Conservation (phyloP, 2,113 vertebrate genomes). For the Lepidothrix coronata region DNA sequence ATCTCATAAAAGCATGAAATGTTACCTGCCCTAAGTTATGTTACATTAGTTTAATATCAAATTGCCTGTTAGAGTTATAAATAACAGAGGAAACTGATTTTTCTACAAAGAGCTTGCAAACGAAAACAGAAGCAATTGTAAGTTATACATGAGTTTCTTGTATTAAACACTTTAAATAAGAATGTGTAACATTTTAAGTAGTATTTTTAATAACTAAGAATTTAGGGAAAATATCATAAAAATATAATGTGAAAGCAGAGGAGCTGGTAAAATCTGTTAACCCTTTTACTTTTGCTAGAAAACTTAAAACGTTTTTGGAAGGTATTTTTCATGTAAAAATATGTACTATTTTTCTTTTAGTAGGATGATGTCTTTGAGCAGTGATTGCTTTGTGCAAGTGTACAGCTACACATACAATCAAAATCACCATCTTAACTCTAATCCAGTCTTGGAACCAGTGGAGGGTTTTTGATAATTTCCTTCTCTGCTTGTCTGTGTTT, state of each 20-base stretch:
- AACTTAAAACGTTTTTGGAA: background rate
- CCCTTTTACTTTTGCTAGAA: background rate
- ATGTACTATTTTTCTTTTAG: background rate
- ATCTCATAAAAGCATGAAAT: background rate
- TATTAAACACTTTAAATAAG: background rate
- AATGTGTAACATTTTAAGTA: background rate
- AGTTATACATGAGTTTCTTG: background rate
- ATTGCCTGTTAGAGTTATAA: background rate
- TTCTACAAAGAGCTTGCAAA: background rate
- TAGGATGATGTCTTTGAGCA: background rate
- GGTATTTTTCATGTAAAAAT: background rate
- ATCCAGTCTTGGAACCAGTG: background rate
- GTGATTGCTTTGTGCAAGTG: background rate
- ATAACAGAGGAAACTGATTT: background rate
- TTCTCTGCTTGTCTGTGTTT: background rate
- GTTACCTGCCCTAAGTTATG: background rate
- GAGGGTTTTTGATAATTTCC: background rate
- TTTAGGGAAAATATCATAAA: background rate
- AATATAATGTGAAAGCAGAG: background rate
- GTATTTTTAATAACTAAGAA: background rate
- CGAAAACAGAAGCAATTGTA: background rate
- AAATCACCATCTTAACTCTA: background rate
- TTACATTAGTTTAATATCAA: background rate
- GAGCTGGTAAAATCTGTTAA: background rate
- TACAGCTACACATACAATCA: conserved; percentile 5